A percentile compares a stretch with the other conserved stretches of the same genome.
phyloP scores from a whole-genome alignment of 2,113 vertebrate genomes.

The Pedionomus torquatus region DNA sequence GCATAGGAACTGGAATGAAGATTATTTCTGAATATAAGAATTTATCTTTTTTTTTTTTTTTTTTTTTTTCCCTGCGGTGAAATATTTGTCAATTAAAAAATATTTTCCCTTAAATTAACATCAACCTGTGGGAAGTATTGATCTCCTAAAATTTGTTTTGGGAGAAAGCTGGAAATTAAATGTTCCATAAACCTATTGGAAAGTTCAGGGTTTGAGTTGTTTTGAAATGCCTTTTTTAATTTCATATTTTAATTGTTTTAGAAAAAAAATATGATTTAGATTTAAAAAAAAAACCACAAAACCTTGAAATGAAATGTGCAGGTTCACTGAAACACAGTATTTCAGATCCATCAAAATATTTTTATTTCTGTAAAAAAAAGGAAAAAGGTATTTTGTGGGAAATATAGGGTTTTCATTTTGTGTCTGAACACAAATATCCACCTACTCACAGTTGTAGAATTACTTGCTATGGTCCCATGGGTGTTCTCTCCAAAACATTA shows the following conservation, averaged over 20 bases:
- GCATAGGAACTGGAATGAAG: neutral
- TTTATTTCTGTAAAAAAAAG: neutral
- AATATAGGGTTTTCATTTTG: neutral
- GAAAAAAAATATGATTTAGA: neutral
- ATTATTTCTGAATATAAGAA: neutral
- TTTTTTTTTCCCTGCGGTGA: neutral
- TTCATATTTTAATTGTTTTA: neutral
- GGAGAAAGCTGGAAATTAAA: neutral
- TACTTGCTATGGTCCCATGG: neutral
- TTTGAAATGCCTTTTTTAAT: neutral
- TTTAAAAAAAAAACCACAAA: neutral
- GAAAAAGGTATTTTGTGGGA: neutral
- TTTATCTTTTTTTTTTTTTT: neutral
- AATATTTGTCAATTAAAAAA: neutral
- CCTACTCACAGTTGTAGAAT: neutral
- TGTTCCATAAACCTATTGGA: neutral
- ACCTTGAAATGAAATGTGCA: neutral
- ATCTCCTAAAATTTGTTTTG: neutral
- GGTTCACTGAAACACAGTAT: neutral
- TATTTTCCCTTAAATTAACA: neutral
- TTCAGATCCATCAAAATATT: slow-evolving; percentile 16
- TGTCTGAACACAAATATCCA: slow-evolving; percentile 17
- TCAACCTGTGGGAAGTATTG: neutral
- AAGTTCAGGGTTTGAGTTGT: neutral
- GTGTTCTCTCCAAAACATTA: neutral